Evolutionary conservation across 2,888 invertebrate species (phyloP), one percentile per base, ranked within the genome.

Genomic region (Sinohyriopsis cumingii): DNA sequence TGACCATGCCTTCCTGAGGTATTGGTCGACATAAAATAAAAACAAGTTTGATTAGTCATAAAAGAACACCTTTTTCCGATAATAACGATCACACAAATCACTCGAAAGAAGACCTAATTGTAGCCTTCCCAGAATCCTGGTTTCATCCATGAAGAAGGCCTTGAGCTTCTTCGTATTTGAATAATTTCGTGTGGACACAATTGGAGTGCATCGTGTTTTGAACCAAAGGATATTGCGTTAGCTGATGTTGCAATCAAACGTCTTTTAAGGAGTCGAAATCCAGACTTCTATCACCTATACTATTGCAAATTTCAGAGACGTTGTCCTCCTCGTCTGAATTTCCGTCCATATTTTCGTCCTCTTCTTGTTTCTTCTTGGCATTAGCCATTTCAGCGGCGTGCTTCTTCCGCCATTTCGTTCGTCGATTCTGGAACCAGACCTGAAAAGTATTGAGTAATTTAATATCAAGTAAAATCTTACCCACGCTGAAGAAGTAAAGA

Each of bases 341-440:
- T 57, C 78, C 80, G 19, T 80, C 76, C 80, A 85, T 78, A 68
- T 86, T 85, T 67, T 84, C 88, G 12, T 83, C 83, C 69, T 88
- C 87, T 76, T 89, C 89, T 67, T 89, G 89, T 71, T 86, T 87
- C 80, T 87, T 87, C 79, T 89, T 89, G 24, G 98, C 98, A 57
- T 97, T 97, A 77, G 98, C 98, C 97, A 98, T 98, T 92, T 98
- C 98, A 1, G 98, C 98, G 25, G 98, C 98, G 92, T 98, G 98
- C 91, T 97, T 97, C 94, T 99, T 99, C 89, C 99, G 93, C 99
- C 99, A 99, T 93, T 99, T 99, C 86, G 99, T 99, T 90, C 99
- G 93, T 90, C 99, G 93, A 92, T 99, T 99, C 92, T 99, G 99
- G 92, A 99, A 99, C 99, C 99, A 99, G 76, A 99, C 99, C 99